These are phyloP conservation scores for Bradypodion pumilum DNA, from an alignment of 2,797 vertebrate genomes.

Conservation along the genomic window DNA sequence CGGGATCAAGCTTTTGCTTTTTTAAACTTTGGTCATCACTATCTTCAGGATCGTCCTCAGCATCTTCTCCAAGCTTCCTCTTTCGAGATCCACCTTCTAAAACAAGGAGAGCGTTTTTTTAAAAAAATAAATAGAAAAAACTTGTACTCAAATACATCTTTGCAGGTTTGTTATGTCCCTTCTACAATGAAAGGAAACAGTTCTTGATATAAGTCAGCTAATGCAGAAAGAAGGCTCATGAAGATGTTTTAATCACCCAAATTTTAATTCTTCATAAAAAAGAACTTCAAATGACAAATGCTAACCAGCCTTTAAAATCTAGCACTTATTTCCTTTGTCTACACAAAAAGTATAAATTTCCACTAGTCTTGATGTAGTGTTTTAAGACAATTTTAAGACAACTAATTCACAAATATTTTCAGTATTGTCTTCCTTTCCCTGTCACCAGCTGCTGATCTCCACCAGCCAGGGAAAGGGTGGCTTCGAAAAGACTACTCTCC, in stretches of 20 bases:
- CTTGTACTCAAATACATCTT: neutral
- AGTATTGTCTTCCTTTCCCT: too few relatives aligned
- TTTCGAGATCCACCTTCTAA: constrained; percentile 72
- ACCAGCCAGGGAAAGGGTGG: too few relatives aligned
- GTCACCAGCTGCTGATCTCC: too few relatives aligned
- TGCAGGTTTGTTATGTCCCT: neutral
- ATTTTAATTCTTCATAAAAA: neutral
- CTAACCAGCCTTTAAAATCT: neutral
- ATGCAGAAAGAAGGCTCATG: neutral
- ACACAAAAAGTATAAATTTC: neutral
- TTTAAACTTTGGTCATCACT: constrained; percentile 72
- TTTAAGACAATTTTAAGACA: too few relatives aligned
- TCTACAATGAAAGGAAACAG: neutral
- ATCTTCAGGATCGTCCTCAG: constrained; percentile 63
- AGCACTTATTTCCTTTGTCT: neutral
- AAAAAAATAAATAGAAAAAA: neutral
- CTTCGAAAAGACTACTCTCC: too few relatives aligned
- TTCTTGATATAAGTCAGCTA: neutral
- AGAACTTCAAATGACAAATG: neutral
- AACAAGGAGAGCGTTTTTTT: neutral
- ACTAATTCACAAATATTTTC: too few relatives aligned
- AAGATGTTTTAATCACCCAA: too few relatives aligned
- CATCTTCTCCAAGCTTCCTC: constrained; percentile 77
- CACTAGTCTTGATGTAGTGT: neutral
- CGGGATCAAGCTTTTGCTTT: constrained; percentile 68